Base-by-base conservation (phyloP, 2,888 invertebrate species). In the Gnatocerus cornutus region DNA sequence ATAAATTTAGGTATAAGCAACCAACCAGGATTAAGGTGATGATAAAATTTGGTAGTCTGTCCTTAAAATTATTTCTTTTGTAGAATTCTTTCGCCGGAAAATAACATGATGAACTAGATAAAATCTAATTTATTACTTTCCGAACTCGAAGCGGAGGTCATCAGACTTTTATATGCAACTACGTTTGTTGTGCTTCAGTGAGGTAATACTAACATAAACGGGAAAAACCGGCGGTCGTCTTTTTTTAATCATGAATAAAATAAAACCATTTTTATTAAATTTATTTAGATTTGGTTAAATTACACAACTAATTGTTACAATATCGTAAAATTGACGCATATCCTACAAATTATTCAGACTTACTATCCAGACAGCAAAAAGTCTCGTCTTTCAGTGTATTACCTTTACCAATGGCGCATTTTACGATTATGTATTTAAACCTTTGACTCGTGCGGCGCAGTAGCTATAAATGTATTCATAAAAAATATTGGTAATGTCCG, bases 391-490 rank as follows among this genome's bases (percentile, higher is more conserved):
- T 33, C 33, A 33, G 6, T n/a, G n/a, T 33, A 33, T 33, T 33
- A 9, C n/a, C 7, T 33, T 33, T 33, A 33, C 33, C 2, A 33
- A 9, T 33, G 33, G 33, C 33, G 6, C 41, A 41, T 41, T 41
- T 41, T 41, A 41, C 41, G 41, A 41, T 13, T 41, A 3, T 41
- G 41, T 10, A 41, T 12, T 41, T 41, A n/a, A n/a, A 41, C 41
- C 41, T 41, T 41, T 41, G 41, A 41, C 41, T 41, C 13, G 13
- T 41, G 13, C 41, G 41, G 10, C 41, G 13, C 13, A 12, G 4
- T 9, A 50, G 50, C 9, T 16, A 29, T 29, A 50, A 50, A 50
- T 29, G 21, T 27, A 50, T 50, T 16, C 14, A 50, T 50, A 50
- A 50, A 50, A 50, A 27, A 10, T 50, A n/a, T n/a, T 13, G 13